These are phyloP conservation scores for Sialis lutaria DNA, from an alignment of 2,888 invertebrate genomes.

Conservation along the genomic window DNA sequence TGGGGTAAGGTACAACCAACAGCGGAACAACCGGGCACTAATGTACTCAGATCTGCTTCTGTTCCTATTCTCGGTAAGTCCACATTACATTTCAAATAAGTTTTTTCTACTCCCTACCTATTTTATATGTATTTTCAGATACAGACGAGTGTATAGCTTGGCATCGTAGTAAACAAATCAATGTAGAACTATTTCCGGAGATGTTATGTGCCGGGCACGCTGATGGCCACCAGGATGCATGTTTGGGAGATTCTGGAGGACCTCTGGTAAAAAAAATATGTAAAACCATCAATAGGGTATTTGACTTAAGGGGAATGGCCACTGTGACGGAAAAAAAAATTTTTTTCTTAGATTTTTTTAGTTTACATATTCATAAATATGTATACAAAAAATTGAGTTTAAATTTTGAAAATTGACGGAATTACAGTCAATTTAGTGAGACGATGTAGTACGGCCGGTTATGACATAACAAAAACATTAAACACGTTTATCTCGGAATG, in stretches of 20 bases:
- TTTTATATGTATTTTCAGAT: conserved; percentile 25
- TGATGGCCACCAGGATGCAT: conserved; percentile 67
- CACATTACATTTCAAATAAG: neutral
- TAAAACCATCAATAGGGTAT: too few species aligned
- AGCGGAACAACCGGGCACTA: conserved; percentile 60
- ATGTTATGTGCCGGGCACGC: conserved; percentile 78
- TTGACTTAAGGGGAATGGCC: too few species aligned
- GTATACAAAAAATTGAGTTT: too few species aligned
- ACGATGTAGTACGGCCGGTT: too few species aligned
- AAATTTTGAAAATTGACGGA: too few species aligned
- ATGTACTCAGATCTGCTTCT: conserved; percentile 58
- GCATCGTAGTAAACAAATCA: conserved; percentile 67
- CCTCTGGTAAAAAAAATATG: conserved; percentile 31
- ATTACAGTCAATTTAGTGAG: too few species aligned
- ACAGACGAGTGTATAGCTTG: conserved; percentile 59
- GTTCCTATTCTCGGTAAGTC: conserved; percentile 62
- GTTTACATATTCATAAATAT: too few species aligned
- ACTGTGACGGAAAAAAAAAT: too few species aligned
- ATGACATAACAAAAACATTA: too few species aligned
- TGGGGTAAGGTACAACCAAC: conserved; percentile 70
- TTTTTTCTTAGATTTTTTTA: too few species aligned
- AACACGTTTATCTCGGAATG: too few species aligned
- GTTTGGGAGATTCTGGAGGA: conserved; percentile 69
- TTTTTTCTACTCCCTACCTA: too few species aligned
- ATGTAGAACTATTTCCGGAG: conserved; percentile 53